A percentile compares a stretch with the other conserved stretches of the same genome.
These are phyloP conservation scores for Virgularia gustaviana DNA, from an alignment of 92 coral and sea anemone genomes.

Conservation along the genomic window DNA sequence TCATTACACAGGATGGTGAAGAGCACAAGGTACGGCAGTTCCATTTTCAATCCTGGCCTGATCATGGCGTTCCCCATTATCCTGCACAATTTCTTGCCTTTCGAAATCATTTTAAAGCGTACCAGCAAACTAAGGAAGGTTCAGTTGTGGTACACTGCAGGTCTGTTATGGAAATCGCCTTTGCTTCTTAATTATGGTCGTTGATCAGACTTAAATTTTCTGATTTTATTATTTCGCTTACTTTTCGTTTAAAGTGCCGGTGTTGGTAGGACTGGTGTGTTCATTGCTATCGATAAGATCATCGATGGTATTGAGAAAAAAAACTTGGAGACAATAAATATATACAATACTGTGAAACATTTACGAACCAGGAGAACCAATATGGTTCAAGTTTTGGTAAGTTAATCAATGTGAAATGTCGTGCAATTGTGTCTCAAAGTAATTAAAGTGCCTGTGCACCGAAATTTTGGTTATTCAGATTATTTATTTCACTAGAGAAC, in stretches of 20 bases:
- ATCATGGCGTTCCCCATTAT: conserved; percentile 9
- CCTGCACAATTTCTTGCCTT: conserved; percentile 2
- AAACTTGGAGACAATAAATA: not conserved
- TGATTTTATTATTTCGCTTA: not conserved
- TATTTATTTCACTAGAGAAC: too few relatives aligned
- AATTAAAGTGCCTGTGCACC: too few relatives aligned
- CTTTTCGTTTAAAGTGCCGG: not conserved
- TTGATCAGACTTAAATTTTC: not conserved
- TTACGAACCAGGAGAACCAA: not conserved
- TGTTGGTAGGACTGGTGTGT: conserved; percentile 16
- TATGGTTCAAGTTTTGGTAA: conserved; percentile 10
- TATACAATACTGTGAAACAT: not conserved
- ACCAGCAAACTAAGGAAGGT: not conserved
- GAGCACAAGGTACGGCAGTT: not conserved
- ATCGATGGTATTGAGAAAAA: conserved; percentile 8
- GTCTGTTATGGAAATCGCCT: too few relatives aligned
- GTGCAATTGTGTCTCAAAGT: not conserved
- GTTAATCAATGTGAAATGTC: too few relatives aligned
- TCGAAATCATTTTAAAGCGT: not conserved
- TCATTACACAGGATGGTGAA: conserved; percentile 1
- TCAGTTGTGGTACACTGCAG: conserved; percentile 6
- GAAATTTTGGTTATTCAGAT: not conserved
- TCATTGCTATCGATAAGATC: conserved; percentile 7
- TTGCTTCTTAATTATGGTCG: too few relatives aligned
- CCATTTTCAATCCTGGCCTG: conserved; percentile 3